Conservation (phyloP, 2,888 invertebrate species). For the Fragum fragum region DNA sequence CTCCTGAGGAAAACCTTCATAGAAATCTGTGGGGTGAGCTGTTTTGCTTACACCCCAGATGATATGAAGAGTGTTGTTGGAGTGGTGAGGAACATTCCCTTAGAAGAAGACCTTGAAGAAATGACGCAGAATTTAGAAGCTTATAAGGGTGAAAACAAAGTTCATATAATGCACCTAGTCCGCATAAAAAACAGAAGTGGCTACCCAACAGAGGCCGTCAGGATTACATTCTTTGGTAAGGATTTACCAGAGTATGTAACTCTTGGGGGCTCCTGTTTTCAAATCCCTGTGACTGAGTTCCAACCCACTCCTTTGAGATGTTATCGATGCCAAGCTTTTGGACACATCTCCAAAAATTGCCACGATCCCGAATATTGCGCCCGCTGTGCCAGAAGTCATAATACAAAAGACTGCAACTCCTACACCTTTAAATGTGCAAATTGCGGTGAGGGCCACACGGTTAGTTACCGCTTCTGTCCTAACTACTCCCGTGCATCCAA, state of each 20-base stretch:
- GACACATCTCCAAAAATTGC: neutral
- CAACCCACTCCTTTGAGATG: neutral
- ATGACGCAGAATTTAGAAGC: neutral
- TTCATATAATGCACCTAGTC: neutral
- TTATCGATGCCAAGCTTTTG: neutral
- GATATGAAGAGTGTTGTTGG: neutral
- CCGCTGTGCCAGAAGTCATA: neutral
- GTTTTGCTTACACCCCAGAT: conserved; percentile 3
- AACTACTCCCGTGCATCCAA: no score
- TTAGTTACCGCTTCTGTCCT: neutral
- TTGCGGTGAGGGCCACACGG: neutral
- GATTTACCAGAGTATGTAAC: neutral
- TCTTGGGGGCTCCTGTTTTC: neutral
- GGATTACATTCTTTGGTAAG: neutral
- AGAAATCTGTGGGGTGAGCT: neutral
- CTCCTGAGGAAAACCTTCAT: neutral
- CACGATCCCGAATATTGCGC: neutral
- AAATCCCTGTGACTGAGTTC: neutral
- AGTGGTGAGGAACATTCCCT: no score
- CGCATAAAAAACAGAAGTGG: neutral
- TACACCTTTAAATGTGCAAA: no score
- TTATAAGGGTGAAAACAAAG: neutral
- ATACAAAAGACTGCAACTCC: neutral
- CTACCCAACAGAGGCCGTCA: neutral
- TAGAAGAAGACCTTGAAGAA: neutral